Evolutionary conservation across 2,888 invertebrate genomes (phyloP).

Genomic region (Sinodicranocentrus sp.): DNA sequence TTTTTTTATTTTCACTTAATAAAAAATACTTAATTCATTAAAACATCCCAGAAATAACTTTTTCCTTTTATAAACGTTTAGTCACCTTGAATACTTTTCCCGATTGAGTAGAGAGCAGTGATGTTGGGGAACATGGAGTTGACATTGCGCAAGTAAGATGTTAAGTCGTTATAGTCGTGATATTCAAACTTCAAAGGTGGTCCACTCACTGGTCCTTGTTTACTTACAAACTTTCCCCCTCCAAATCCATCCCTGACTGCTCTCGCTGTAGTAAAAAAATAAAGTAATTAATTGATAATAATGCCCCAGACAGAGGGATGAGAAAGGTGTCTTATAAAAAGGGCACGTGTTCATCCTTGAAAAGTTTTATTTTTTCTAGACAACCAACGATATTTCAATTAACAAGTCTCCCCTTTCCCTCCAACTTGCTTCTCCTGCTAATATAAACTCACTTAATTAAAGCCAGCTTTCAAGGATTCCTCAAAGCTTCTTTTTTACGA

Average conservation of each 20-base stretch:
- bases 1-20: no score
- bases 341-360: no score
- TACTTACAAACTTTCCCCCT: constrained; percentile 51
- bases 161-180: constrained; percentile 92
- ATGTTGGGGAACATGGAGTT: constrained; percentile 90
- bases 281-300: background rate
- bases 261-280: constrained; percentile 32
- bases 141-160: constrained; percentile 88
- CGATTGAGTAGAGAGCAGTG: constrained; percentile 94
- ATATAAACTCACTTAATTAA: no score
- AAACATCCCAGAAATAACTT: no score
- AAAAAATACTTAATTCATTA: no score
- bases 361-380: no score
- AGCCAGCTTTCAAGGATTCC: no score
- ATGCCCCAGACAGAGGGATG: background rate
- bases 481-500: no score
- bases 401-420: no score
- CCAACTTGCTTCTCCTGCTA: no score
- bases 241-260: constrained; percentile 40
- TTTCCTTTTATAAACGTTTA: background rate
- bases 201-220: constrained; percentile 75
- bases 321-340: no score
- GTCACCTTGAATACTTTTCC: constrained; percentile 93
- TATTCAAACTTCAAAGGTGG: constrained; percentile 87
- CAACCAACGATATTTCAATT: no score